Evolutionary conservation across 1,140 invertebrate genomes (phyloP), one percentile per base, ranked within the genome.

Genomic region (Ostrea denselamellosa): DNA sequence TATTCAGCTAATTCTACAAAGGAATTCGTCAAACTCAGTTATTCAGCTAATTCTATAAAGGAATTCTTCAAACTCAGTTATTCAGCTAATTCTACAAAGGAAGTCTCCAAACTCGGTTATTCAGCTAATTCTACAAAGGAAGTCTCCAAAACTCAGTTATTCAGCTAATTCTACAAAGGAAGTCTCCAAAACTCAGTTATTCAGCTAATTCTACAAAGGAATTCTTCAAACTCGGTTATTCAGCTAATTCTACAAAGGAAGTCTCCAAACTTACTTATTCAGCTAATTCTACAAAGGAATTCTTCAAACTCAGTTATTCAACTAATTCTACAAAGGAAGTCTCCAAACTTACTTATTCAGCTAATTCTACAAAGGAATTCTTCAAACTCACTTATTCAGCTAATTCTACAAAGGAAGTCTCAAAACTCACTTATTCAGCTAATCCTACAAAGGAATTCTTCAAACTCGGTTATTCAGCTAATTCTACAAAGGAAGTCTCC

Each of bases 1-100:
- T 62, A 62, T 62, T 62, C 56, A 77, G 25, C n/a, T n/a, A n/a
- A n/a, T n/a, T n/a, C n/a, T n/a, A n/a, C 56, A 62, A 62, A n/a
- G 56, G n/a, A 62, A 62, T 4, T 62, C 14, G 8, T 17, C 17
- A 17, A 62, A n/a, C 56, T 19, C n/a, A 7, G 17, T 17, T 62
- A 62, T 62, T 62, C 56, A 77, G 25, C n/a, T n/a, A 10, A 28
- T 25, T 34, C 10, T 10, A 77, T 77, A 25, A 8, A 77, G 28
- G 25, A 25, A 2, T 77, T 28, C n/a, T n/a, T n/a, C n/a, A n/a
- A n/a, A n/a, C n/a, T n/a, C n/a, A n/a, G n/a, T n/a, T n/a, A n/a
- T n/a, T n/a, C n/a, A n/a, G n/a, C n/a, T n/a, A n/a, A n/a, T n/a
- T n/a, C n/a, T n/a, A n/a, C 56, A 62, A 62, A n/a, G 56, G n/a